These are phyloP conservation scores for chimpanzee (Pan troglodytes) DNA, from an alignment of 2,113 vertebrate genomes.

Conservation along the genomic window NHGRI_mPanTro3-v2.1_pri NC_072401.2:11005501-11006000, in stretches of 20 bases:
- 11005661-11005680: too few species aligned
- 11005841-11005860: neutral
- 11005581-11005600: neutral
- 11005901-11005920: neutral
- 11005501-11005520: neutral
- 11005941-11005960: neutral
- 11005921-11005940: neutral
- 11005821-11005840: too few species aligned
- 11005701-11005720: neutral
- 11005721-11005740: neutral
- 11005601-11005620: accelerated
- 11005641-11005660: neutral
- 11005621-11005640: neutral
- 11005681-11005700: neutral
- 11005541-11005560: neutral
- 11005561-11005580: neutral
- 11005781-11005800: neutral
- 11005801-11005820: neutral
- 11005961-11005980: neutral
- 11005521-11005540: neutral
- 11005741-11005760: neutral
- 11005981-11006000: neutral
- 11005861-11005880: neutral
- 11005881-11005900: neutral
- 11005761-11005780: accelerated